phyloP scores from a whole-genome alignment of 1,140 invertebrate species.

The Papilio polyxenes region DNA sequence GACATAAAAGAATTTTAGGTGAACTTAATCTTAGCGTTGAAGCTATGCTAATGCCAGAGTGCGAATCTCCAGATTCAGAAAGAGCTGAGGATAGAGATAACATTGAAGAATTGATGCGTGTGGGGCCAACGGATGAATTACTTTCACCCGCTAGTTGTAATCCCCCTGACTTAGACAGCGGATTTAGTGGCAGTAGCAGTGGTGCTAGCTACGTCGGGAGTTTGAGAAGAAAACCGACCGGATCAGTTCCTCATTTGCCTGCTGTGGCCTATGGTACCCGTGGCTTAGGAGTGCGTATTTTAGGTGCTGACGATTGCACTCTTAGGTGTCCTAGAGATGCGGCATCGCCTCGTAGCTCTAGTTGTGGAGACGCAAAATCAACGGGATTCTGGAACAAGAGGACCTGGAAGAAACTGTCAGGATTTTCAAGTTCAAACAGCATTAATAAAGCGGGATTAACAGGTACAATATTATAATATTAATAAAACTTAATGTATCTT shows the following conservation, averaged over 20 bases:
- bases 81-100: slow-evolving; percentile 81
- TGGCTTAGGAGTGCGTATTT: slow-evolving; percentile 70
- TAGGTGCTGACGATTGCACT: slow-evolving; percentile 70
- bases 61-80: slow-evolving; percentile 75
- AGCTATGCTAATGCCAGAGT: slow-evolving; percentile 91
- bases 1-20: slow-evolving; percentile 89
- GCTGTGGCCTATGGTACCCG: slow-evolving; percentile 78
- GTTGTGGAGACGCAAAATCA: slow-evolving; percentile 77
- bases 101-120: slow-evolving; percentile 84
- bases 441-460: slow-evolving; percentile 83
- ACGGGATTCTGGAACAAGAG: slow-evolving; percentile 86
- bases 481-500: neutral
- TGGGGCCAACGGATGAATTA: slow-evolving; percentile 87
- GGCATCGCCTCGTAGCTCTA: slow-evolving; percentile 72
- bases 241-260: slow-evolving; percentile 78
- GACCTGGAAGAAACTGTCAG: slow-evolving; percentile 88
- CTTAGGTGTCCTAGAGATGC: slow-evolving; percentile 64
- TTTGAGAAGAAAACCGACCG: slow-evolving; percentile 81
- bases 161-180: slow-evolving; percentile 88
- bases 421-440: slow-evolving; percentile 85
- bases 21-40: slow-evolving; percentile 93
- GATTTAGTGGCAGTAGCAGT: slow-evolving; percentile 90
- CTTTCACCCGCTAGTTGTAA: slow-evolving; percentile 84
- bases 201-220: slow-evolving; percentile 88
- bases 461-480: slow-evolving; percentile 70